Conservation (phyloP, 1,140 invertebrate genomes). For the Hyphantria cunea region DNA sequence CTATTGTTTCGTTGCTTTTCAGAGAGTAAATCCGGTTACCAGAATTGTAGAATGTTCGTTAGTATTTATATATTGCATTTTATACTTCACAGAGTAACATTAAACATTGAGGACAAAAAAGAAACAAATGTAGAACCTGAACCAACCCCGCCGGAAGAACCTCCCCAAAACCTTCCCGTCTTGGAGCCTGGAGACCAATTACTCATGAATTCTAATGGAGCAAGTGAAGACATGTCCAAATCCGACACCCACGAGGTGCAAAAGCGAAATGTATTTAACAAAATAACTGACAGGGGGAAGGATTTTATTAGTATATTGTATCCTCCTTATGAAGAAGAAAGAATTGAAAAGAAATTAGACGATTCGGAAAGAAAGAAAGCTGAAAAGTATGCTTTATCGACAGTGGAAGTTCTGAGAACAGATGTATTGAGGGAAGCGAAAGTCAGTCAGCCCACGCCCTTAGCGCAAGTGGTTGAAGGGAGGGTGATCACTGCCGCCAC, state of each 20-base stretch:
- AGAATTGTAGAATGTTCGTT: too few species aligned
- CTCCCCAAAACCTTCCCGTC: conserved; percentile 62
- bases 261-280: conserved; percentile 86
- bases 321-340: conserved; percentile 80
- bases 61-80: too few species aligned
- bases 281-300: conserved; percentile 86
- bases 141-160: conserved; percentile 38
- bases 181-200: conserved; percentile 82
- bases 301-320: conserved; percentile 88
- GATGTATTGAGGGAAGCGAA: conserved; percentile 46
- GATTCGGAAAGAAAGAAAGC: conserved; percentile 80
- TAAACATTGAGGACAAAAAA: conserved; percentile 40
- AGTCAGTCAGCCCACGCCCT: conserved; percentile 48
- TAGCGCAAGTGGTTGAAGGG: conserved; percentile 72
- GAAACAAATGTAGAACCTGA: conserved; percentile 29
- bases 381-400: conserved; percentile 73
- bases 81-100: conserved; percentile 31
- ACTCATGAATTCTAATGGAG: conserved; percentile 71
- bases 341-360: conserved; percentile 77
- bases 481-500: conserved; percentile 69
- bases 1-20: too few species aligned
- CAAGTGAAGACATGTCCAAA: conserved; percentile 59
- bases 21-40: too few species aligned
- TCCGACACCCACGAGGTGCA: conserved; percentile 85
- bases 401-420: conserved; percentile 61